phyloP scores from a whole-genome alignment of 2,113 vertebrate genomes.

The Scolopax mira region DNA sequence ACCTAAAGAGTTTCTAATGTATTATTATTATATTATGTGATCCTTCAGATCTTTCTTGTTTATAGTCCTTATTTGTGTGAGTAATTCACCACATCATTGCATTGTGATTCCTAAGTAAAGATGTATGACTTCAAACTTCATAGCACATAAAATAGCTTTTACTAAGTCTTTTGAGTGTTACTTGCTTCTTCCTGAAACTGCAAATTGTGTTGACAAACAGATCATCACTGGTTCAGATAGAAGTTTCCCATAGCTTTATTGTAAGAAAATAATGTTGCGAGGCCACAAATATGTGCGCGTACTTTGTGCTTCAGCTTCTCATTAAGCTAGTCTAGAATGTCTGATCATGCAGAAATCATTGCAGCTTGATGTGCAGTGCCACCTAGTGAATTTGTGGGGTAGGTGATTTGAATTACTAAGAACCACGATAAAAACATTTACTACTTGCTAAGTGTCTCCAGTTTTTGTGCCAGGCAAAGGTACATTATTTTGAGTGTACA shows the following conservation, averaged over 20 bases:
- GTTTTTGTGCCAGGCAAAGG: not conserved
- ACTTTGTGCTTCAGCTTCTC: not conserved
- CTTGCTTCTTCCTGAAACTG: not conserved
- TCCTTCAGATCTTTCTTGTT: not conserved
- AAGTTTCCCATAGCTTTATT: slow-evolving; percentile 15
- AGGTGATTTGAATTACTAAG: not conserved
- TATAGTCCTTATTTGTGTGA: not conserved
- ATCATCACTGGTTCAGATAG: not conserved
- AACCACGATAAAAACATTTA: not conserved
- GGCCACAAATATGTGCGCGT: not conserved
- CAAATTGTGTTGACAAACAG: slow-evolving; percentile 22
- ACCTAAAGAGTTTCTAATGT: not conserved
- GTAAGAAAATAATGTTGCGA: slow-evolving; percentile 22
- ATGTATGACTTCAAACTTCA: not conserved
- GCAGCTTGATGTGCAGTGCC: slow-evolving; percentile 33
- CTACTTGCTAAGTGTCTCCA: not conserved
- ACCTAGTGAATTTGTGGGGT: slow-evolving; percentile 35
- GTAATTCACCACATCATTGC: not conserved
- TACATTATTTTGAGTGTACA: not conserved
- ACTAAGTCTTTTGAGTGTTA: not conserved
- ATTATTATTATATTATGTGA: not conserved
- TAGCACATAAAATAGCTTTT: not conserved
- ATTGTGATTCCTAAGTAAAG: not conserved
- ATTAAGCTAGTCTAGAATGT: not conserved
- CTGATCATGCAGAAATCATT: not conserved